phyloP scores from a whole-genome alignment of 2,888 invertebrate species.

The Scaptomyza caliginosa region DNA sequence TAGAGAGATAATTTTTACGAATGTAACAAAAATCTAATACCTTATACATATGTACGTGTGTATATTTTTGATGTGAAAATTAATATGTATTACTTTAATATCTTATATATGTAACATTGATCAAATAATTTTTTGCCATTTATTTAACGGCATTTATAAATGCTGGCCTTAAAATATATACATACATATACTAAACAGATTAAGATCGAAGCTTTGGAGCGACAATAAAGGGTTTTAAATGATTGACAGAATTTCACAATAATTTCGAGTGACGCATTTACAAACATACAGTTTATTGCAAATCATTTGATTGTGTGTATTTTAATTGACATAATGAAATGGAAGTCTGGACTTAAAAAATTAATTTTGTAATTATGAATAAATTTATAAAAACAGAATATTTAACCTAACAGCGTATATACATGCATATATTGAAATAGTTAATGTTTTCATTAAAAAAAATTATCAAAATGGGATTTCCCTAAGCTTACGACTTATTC shows the following conservation, averaged over 20 bases:
- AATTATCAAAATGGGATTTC: background rate
- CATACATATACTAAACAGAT: background rate
- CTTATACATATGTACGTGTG: background rate
- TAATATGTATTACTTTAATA: background rate
- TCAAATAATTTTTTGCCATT: slow-evolving; percentile 12
- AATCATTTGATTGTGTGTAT: too few species aligned
- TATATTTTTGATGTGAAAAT: slow-evolving; percentile 18
- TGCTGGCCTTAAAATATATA: background rate
- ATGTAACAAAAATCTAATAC: background rate
- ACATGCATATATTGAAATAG: background rate
- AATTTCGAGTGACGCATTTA: too few species aligned
- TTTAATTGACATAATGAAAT: too few species aligned
- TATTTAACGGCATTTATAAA: background rate
- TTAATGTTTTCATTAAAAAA: background rate
- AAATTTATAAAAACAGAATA: background rate
- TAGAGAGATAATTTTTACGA: background rate
- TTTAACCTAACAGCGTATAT: background rate
- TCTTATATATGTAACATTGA: background rate
- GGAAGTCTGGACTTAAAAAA: too few species aligned
- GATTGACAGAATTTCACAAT: too few species aligned
- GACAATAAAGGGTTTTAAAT: background rate
- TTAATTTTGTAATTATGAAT: background rate
- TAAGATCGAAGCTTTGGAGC: too few species aligned
- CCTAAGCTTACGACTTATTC: background rate
- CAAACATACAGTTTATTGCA: too few species aligned